These are phyloP conservation scores for Octopus bimaculoides DNA, from an alignment of 1,140 invertebrate genomes.

Conservation along the genomic window DNA sequence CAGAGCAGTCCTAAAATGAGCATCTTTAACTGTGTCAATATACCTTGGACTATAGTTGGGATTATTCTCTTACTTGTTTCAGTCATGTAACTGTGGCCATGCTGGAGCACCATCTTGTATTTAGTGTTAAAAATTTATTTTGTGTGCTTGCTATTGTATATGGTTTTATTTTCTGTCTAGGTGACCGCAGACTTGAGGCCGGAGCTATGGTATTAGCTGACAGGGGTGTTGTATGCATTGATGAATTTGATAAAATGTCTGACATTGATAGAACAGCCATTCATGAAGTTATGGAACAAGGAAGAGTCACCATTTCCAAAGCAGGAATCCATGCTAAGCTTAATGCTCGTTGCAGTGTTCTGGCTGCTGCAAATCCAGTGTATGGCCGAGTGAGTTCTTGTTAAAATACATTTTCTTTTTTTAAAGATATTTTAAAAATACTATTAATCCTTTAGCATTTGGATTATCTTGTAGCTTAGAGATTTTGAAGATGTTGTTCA, in stretches of 20 bases:
- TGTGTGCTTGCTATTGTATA: too few relatives aligned
- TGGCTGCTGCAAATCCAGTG: conserved; percentile 99
- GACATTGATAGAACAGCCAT: conserved; percentile 98
- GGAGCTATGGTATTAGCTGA: conserved; percentile 99
- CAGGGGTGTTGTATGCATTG: conserved; percentile 97
- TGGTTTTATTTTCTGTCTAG: conserved; percentile 29
- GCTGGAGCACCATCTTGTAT: too few relatives aligned
- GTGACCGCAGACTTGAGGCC: conserved; percentile 79
- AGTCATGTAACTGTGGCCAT: too few relatives aligned
- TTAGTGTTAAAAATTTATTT: too few relatives aligned
- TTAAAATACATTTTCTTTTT: neutral
- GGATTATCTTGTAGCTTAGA: too few relatives aligned
- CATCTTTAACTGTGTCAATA: too few relatives aligned
- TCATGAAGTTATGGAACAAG: conserved; percentile 84
- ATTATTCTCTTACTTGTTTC: too few relatives aligned
- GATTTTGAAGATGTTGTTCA: too few relatives aligned
- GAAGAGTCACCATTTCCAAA: conserved; percentile 94
- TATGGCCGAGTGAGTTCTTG: conserved; percentile 79
- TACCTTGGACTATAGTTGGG: too few relatives aligned
- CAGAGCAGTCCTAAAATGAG: too few relatives aligned
- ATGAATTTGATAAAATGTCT: conserved; percentile 99
- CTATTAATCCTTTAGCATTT: too few relatives aligned
- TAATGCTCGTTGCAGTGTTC: conserved; percentile 95
- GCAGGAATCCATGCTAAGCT: conserved; percentile 97
- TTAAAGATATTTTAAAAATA: too few relatives aligned